These are phyloP conservation scores for Hippocampus comes DNA, from an alignment of 2,113 vertebrate species.

Conservation along the genomic window DNA sequence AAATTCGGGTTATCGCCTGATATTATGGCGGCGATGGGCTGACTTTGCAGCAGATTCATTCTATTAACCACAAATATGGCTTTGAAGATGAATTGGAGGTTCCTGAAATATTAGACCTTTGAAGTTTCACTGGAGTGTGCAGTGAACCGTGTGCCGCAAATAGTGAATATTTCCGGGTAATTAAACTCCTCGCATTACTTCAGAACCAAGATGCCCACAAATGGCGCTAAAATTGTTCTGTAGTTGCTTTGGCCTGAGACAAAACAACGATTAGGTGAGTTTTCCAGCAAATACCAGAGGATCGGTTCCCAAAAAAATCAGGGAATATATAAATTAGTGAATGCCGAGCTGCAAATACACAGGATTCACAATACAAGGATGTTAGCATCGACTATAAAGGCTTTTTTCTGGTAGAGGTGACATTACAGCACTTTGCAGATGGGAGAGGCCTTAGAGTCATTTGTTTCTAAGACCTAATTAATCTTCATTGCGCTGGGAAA, in stretches of 20 bases:
- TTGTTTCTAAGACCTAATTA: conserved; percentile 67
- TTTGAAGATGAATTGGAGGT: neutral
- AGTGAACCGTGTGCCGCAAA: neutral
- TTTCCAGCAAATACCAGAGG: too few relatives aligned
- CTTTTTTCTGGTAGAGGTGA: conserved; percentile 21
- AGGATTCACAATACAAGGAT: neutral
- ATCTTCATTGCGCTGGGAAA: conserved; percentile 70
- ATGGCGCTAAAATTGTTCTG: too few relatives aligned
- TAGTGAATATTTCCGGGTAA: too few relatives aligned
- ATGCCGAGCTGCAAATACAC: neutral
- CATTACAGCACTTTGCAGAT: conserved; percentile 45
- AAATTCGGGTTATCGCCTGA: too few relatives aligned
- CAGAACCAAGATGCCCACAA: too few relatives aligned
- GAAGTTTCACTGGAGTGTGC: neutral
- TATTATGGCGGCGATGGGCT: too few relatives aligned
- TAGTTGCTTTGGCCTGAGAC: too few relatives aligned
- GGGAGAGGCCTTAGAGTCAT: conserved; percentile 58
- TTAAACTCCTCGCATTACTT: too few relatives aligned
- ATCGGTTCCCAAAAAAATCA: neutral
- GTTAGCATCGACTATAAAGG: neutral
- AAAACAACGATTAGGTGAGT: too few relatives aligned
- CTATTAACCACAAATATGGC: neutral
- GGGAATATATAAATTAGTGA: neutral
- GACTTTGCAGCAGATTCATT: neutral
- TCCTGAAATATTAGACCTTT: neutral